Evolutionary conservation across 2,888 invertebrate genomes (phyloP).

Genomic region (Hydriomena furcata): DNA sequence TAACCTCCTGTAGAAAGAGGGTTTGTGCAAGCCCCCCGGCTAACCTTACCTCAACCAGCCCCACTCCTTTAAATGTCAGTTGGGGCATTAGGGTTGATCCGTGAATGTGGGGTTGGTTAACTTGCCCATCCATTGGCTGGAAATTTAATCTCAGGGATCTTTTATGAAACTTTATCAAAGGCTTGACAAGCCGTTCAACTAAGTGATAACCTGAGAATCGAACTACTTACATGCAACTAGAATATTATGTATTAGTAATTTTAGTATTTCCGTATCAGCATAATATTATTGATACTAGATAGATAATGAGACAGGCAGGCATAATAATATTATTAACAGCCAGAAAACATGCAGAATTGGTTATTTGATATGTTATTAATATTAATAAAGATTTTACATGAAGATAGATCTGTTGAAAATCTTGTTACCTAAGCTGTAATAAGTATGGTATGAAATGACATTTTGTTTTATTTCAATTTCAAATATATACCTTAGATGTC

Average conservation of each 20-base stretch:
- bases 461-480: neutral
- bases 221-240: slow-evolving; percentile 12
- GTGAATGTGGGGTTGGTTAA: slow-evolving; percentile 9
- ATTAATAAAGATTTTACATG: neutral
- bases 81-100: slow-evolving; percentile 9
- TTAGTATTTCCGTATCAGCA: slow-evolving; percentile 1
- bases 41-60: slow-evolving; percentile 22
- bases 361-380: neutral
- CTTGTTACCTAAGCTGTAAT: neutral
- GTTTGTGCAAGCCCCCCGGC: slow-evolving; percentile 15
- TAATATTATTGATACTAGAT: slow-evolving; percentile 1
- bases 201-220: slow-evolving; percentile 11
- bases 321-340: neutral
- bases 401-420: neutral
- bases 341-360: slow-evolving; percentile 1
- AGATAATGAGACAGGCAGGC: slow-evolving; percentile 7
- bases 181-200: slow-evolving; percentile 11
- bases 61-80: slow-evolving; percentile 20
- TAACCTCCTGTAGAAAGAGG: neutral
- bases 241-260: slow-evolving; percentile 5
- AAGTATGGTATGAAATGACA: neutral
- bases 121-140: slow-evolving; percentile 13
- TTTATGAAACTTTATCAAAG: slow-evolving; percentile 9
- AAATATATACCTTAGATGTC: slow-evolving; percentile 84
- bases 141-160: slow-evolving; percentile 17